These are phyloP conservation scores for Cybosia mesomella DNA, from an alignment of 2,888 invertebrate species.

Conservation along the genomic window DNA sequence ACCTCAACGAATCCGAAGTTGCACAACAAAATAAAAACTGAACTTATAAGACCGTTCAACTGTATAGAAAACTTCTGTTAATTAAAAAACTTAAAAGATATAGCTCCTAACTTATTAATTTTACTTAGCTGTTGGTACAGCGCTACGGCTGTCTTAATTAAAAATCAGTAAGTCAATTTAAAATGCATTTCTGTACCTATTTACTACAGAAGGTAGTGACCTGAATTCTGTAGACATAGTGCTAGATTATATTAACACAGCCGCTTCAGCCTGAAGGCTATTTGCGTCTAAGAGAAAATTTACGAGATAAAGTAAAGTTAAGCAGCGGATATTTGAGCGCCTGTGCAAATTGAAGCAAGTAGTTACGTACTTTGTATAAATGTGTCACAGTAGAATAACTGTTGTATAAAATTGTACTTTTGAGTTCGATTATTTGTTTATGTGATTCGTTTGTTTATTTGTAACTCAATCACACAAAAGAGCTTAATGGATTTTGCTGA, in stretches of 20 bases:
- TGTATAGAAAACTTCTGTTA: constrained; percentile 30
- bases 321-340: constrained; percentile 41
- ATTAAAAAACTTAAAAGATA: constrained; percentile 28
- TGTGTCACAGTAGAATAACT: background rate
- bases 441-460: too few relatives aligned
- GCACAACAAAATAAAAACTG: background rate
- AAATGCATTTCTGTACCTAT: constrained; percentile 59
- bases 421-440: background rate
- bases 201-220: constrained; percentile 65
- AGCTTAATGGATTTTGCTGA: too few relatives aligned
- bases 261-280: constrained; percentile 57
- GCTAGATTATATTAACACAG: constrained; percentile 66
- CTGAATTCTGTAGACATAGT: constrained; percentile 59
- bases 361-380: background rate
- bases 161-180: constrained; percentile 38
- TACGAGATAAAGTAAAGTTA: constrained; percentile 45
- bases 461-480: too few relatives aligned
- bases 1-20: background rate
- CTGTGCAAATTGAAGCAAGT: constrained; percentile 27
- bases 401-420: background rate
- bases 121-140: constrained; percentile 3
- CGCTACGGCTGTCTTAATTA: constrained; percentile 35
- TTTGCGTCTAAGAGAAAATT: constrained; percentile 55
- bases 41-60: constrained; percentile 16
- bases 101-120: constrained; percentile 23